phyloP scores from a whole-genome alignment of 2,797 vertebrate genomes.

The Poecile montanus region DNA sequence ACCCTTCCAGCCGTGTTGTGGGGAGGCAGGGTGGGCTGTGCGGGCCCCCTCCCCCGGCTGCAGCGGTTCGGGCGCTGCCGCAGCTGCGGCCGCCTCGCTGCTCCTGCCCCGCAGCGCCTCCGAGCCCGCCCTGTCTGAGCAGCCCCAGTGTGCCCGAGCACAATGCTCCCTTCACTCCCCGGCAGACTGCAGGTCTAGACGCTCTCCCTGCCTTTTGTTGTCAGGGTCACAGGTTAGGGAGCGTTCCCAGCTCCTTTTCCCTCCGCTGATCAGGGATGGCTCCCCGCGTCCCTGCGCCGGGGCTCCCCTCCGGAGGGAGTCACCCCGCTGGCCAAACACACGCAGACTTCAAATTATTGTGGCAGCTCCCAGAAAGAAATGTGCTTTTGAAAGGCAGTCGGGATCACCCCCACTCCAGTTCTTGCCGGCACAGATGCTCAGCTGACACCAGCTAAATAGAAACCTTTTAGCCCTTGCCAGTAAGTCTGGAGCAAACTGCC shows the following conservation, averaged over 20 bases:
- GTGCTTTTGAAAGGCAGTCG: conserved; percentile 22
- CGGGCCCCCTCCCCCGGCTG: background rate
- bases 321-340: background rate
- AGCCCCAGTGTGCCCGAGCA: background rate
- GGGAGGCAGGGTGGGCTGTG: background rate
- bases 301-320: background rate
- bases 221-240: conserved; percentile 56
- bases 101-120: background rate
- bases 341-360: background rate
- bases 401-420: conserved; percentile 59
- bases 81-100: background rate
- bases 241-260: conserved; percentile 58
- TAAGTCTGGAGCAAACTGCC: conserved; percentile 71
- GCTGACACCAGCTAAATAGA: conserved; percentile 73
- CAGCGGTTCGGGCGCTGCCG: background rate
- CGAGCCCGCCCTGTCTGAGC: conserved; percentile 14
- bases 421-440: conserved; percentile 64
- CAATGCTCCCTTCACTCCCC: conserved; percentile 55
- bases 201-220: conserved; percentile 60
- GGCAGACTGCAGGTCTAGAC: conserved; percentile 64
- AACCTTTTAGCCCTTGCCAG: conserved; percentile 70
- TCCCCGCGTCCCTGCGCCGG: background rate
- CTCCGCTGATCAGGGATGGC: background rate
- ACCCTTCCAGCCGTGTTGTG: background rate
- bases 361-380: conserved; percentile 26